Evolutionary conservation across 2,797 vertebrate species (phyloP), one percentile per base, ranked within the genome.

Genomic region (Lutjanus argentimaculatus): DNA sequence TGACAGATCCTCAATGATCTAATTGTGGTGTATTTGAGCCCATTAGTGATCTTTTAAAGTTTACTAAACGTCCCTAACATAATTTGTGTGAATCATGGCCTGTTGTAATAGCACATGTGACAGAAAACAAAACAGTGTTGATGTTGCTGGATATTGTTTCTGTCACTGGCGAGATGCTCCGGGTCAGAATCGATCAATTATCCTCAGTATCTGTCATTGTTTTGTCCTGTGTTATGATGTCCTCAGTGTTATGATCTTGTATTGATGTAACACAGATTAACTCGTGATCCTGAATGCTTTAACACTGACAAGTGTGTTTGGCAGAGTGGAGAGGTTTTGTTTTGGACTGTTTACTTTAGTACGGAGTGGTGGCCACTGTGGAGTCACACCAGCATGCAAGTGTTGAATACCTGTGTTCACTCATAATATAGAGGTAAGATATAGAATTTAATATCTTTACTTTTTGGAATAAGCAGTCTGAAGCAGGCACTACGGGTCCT

Each of bases 1-100:
- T 85, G 82, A 84, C 75, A 59, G 80, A 85, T 85, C 82, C 69
- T 83, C 79, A 75, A 13, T 88, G 79, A 91, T 91, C 67, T 82
- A 85, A 91, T 86, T 88, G 74, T 83, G 67, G 67, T 79, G 53
- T 77, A 57, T 82, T 87, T 87, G 58, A 77, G 51, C 79, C 72
- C 77, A 76, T 89, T 86, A 83, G 71, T 86, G 76, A 75, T 83
- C 72, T 81, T 79, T 80, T 84, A 66, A 76, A 79, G 68, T 85
- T 87, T 83, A 79, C 75, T 80, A 68, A 88, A 81, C 7, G 8
- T 80, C 71, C 22, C 43, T 72, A 81, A 79, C 82, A 67, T 67
- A 6, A 75, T 72, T 75, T 84, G 15, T 67, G 67, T 72, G 62
- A 84, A 67, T 66, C 75, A 49, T 49, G 36, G 51, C 71, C 45